Evolutionary conservation across 1,140 invertebrate species (phyloP).

Genomic region (Ceratosolen solmsi): DNA sequence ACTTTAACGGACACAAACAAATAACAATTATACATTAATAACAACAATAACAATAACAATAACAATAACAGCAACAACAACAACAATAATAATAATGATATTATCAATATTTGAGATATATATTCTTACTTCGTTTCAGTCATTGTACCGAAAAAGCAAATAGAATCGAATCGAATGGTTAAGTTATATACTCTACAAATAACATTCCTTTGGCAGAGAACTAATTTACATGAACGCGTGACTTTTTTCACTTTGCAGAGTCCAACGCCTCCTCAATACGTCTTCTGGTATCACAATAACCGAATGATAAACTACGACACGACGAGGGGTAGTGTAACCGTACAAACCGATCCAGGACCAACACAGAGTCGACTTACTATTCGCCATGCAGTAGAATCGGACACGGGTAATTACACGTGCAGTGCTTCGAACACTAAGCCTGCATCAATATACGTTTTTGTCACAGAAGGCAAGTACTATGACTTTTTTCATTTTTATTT

Average conservation of each 20-base stretch:
- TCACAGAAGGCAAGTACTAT: constrained; percentile 84
- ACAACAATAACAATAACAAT: too few relatives aligned
- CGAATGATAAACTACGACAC: constrained; percentile 94
- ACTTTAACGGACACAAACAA: too few relatives aligned
- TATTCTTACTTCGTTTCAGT: too few relatives aligned
- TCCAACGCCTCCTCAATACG: constrained; percentile 90
- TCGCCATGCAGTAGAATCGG: constrained; percentile 85
- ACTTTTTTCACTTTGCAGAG: constrained; percentile 77
- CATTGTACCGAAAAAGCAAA: too few relatives aligned
- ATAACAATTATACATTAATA: too few relatives aligned
- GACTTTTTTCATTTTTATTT: not conserved
- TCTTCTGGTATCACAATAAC: constrained; percentile 94
- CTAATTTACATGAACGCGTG: not conserved
- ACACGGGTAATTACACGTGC: constrained; percentile 94
- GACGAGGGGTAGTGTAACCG: constrained; percentile 85
- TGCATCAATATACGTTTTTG: constrained; percentile 90
- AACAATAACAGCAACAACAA: too few relatives aligned
- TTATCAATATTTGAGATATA: too few relatives aligned
- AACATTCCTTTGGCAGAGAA: too few relatives aligned
- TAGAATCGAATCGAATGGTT: too few relatives aligned
- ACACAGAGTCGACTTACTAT: constrained; percentile 89
- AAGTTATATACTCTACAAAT: too few relatives aligned
- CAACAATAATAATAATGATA: too few relatives aligned
- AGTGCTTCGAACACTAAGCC: constrained; percentile 91
- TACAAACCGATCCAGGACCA: constrained; percentile 88